phyloP scores from a whole-genome alignment of 2,113 vertebrate genomes.

The rat (Rattus norvegicus) region GRCr8 NC_086020.1:72213001-72213500 shows the following conservation, averaged over 20 bases:
- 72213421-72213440: constrained; percentile 53
- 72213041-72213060: not conserved
- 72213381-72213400: constrained; percentile 35
- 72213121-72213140: not conserved
- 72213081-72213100: not conserved
- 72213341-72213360: not conserved
- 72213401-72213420: constrained; percentile 42
- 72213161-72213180: not conserved
- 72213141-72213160: not conserved
- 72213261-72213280: not conserved
- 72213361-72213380: not conserved
- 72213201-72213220: not conserved
- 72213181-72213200: rapidly evolving
- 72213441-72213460: constrained; percentile 48
- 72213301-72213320: not conserved
- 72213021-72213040: not conserved
- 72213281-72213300: not conserved
- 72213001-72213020: not conserved
- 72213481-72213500: constrained; percentile 42
- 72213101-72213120: not conserved
- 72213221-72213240: not conserved
- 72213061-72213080: not conserved
- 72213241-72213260: rapidly evolving
- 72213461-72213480: constrained; percentile 50
- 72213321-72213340: not conserved